These are phyloP conservation scores for Odontophorus gujanensis DNA, from an alignment of 2,113 vertebrate genomes.

Conservation along the genomic window DNA sequence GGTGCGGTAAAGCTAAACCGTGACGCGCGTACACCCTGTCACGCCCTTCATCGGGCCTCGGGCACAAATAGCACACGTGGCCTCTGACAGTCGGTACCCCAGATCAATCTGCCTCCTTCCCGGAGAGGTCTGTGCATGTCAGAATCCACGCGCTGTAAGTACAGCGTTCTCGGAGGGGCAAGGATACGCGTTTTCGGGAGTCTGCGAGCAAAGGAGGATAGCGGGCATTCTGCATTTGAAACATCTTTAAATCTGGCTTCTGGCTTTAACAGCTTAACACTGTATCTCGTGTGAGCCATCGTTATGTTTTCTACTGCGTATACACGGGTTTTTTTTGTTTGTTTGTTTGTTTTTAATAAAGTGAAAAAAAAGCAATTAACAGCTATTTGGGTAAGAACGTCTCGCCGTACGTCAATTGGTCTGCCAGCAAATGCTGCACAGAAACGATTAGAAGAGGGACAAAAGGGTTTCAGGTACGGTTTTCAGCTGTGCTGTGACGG, in stretches of 20 bases:
- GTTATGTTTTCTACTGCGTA: slow-evolving; percentile 42
- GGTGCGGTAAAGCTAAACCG: background rate
- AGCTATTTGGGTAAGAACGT: slow-evolving; percentile 63
- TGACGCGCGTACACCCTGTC: background rate
- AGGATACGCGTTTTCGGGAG: background rate
- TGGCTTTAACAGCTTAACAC: slow-evolving; percentile 15
- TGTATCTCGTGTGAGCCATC: background rate
- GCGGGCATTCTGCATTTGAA: background rate
- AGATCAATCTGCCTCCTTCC: background rate
- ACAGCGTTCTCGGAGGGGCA: background rate
- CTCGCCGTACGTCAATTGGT: slow-evolving; percentile 67
- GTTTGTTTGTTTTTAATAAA: no score
- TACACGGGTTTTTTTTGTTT: background rate
- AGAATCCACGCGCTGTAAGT: background rate
- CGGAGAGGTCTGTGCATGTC: background rate
- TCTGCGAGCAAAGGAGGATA: background rate
- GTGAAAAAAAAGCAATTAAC: slow-evolving; percentile 54
- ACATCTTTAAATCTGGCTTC: slow-evolving; percentile 18
- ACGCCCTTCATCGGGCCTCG: background rate
- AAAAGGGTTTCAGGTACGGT: slow-evolving; percentile 52
- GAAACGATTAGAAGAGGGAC: slow-evolving; percentile 28
- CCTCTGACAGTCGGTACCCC: background rate
- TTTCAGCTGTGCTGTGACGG: background rate
- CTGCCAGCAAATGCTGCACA: slow-evolving; percentile 53
- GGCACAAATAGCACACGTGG: rapidly evolving